These are phyloP conservation scores for Drosophila meridiana DNA, from an alignment of 2,888 invertebrate genomes.

Conservation along the genomic window DNA sequence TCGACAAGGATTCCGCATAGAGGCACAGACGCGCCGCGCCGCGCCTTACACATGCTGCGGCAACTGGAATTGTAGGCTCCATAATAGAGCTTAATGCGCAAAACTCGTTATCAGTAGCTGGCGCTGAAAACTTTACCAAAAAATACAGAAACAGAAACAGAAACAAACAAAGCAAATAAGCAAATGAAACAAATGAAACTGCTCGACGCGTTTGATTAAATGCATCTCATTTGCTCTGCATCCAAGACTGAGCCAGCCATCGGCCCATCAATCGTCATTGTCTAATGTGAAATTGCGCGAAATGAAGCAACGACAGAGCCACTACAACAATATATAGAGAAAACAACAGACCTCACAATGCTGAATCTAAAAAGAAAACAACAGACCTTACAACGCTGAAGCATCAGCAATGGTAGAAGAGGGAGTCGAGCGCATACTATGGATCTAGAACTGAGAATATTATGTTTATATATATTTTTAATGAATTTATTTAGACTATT, in stretches of 20 bases:
- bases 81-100: constrained; percentile 77
- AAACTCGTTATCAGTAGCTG: constrained; percentile 76
- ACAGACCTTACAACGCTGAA: constrained; percentile 30
- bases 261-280: constrained; percentile 70
- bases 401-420: neutral
- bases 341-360: neutral
- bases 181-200: constrained; percentile 67
- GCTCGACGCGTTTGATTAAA: constrained; percentile 70
- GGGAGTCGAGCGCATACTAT: neutral
- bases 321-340: constrained; percentile 31
- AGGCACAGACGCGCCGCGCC: constrained; percentile 12
- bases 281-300: constrained; percentile 72
- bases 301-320: constrained; percentile 52
- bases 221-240: constrained; percentile 69
- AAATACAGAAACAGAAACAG: neutral
- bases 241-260: constrained; percentile 18
- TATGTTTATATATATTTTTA: no score
- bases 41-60: constrained; percentile 44
- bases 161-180: neutral
- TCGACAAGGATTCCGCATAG: constrained; percentile 42
- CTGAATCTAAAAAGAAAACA: no score
- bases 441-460: no score
- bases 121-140: constrained; percentile 66
- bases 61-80: constrained; percentile 66
- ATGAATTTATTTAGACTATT: no score